Percentiles rank a stretch among this genome's conserved stretches.
Conservation (phyloP, 1,140 invertebrate genomes). For the Halictus rubicundus region DNA sequence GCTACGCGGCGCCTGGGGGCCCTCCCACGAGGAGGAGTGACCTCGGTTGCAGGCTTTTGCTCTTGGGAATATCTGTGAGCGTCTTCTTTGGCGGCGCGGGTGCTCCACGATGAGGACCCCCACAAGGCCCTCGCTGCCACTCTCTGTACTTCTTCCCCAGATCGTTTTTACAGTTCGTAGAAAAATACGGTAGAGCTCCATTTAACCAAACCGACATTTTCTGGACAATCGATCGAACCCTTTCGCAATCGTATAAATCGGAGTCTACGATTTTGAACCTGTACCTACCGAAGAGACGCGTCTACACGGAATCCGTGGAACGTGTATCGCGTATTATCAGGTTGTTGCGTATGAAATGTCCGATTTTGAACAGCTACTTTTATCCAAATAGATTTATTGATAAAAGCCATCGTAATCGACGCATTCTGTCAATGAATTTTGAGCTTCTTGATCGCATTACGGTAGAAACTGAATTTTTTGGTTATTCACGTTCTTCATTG, state of each 20-base stretch:
- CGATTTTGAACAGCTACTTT: too few relatives aligned
- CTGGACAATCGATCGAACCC: neutral
- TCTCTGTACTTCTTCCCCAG: slow-evolving; percentile 20
- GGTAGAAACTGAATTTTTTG: too few relatives aligned
- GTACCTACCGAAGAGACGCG: too few relatives aligned
- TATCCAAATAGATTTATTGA: too few relatives aligned
- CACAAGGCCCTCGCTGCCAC: slow-evolving; percentile 25
- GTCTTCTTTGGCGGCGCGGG: slow-evolving; percentile 63
- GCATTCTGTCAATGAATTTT: too few relatives aligned
- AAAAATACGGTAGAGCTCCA: neutral
- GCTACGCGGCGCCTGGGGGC: slow-evolving; percentile 77
- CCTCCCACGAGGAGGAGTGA: slow-evolving; percentile 80
- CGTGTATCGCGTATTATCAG: too few relatives aligned
- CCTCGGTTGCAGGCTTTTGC: slow-evolving; percentile 74
- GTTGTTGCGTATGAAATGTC: too few relatives aligned
- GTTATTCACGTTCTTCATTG: too few relatives aligned
- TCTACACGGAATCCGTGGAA: too few relatives aligned
- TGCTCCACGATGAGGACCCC: slow-evolving; percentile 49
- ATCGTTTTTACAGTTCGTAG: slow-evolving; percentile 5
- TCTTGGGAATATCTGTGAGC: slow-evolving; percentile 75
- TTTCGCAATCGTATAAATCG: neutral
- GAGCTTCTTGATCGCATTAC: too few relatives aligned
- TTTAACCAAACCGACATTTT: neutral
- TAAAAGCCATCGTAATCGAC: too few relatives aligned
- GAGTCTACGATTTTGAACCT: too few relatives aligned